Evolutionary conservation across 92 coral and sea anemone species (phyloP).

Genomic region (Heteractis magnifica): DNA sequence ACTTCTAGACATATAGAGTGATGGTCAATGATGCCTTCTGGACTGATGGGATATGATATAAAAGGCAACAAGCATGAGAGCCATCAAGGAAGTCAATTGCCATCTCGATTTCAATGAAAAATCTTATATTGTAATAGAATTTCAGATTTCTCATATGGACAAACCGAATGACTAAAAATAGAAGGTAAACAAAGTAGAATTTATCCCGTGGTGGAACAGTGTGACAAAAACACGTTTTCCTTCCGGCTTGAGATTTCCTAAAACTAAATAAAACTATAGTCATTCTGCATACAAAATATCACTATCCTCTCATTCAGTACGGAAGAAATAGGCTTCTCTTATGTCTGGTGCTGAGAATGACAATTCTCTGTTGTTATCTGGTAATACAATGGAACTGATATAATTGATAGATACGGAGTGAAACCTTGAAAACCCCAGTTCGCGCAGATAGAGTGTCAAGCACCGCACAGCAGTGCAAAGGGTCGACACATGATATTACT

Average conservation of each 20-base stretch:
- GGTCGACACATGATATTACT: neutral
- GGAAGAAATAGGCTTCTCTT: neutral
- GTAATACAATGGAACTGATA: neutral
- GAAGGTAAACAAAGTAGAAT: neutral
- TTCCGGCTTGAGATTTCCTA: neutral
- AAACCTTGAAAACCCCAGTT: neutral
- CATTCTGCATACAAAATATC: neutral
- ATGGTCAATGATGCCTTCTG: too few relatives aligned
- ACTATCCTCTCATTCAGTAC: neutral
- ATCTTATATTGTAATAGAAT: neutral
- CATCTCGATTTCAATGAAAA: neutral
- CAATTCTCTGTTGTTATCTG: neutral
- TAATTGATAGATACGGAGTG: neutral
- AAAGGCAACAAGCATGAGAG: neutral
- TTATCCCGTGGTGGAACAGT: neutral
- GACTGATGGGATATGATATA: too few relatives aligned
- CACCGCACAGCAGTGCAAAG: slow-evolving; percentile 1
- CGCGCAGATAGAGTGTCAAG: neutral
- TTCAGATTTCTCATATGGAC: neutral
- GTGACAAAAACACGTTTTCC: neutral
- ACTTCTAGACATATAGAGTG: neutral
- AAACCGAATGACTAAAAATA: neutral
- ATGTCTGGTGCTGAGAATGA: neutral
- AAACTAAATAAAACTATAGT: neutral
- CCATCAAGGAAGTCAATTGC: neutral